phyloP scores from a whole-genome alignment of 2,888 invertebrate genomes.

The Apotomis betuletana region DNA sequence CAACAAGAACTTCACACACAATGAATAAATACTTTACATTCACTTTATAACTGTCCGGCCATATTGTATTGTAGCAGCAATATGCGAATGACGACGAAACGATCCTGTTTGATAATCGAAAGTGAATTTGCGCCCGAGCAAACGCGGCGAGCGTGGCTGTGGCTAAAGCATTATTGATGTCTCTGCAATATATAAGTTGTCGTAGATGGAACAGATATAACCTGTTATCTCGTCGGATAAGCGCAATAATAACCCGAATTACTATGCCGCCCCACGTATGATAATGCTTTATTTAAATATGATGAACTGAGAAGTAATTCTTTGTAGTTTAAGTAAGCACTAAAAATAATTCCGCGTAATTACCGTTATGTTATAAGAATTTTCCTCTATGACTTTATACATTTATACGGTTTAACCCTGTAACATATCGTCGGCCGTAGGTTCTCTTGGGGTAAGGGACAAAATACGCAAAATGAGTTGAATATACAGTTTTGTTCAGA shows the following conservation, averaged over 20 bases:
- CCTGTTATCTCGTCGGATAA: conserved; percentile 37
- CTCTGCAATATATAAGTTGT: conserved; percentile 25
- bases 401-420: conserved; percentile 3
- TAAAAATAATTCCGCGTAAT: conserved; percentile 16
- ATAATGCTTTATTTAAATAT: conserved; percentile 23
- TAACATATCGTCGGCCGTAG: too few species aligned
- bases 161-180: conserved; percentile 35
- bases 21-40: conserved; percentile 9
- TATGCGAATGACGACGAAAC: conserved; percentile 5
- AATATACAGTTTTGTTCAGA: too few species aligned
- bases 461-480: too few species aligned
- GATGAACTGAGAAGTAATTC: conserved; percentile 12
- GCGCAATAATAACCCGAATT: conserved; percentile 29
- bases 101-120: conserved; percentile 26
- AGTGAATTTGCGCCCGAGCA: conserved; percentile 24
- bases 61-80: conserved; percentile 23
- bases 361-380: conserved; percentile 6
- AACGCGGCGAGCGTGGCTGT: conserved; percentile 17
- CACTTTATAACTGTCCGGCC: conserved; percentile 27
- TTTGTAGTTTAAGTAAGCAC: conserved; percentile 7
- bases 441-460: too few species aligned
- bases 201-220: conserved; percentile 15
- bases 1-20: conserved; percentile 27
- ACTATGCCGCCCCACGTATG: conserved; percentile 1
- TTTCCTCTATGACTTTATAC: background rate